Evolutionary conservation across 2,797 vertebrate species (phyloP).

Genomic region (Pipistrellus pygmaeus): DNA sequence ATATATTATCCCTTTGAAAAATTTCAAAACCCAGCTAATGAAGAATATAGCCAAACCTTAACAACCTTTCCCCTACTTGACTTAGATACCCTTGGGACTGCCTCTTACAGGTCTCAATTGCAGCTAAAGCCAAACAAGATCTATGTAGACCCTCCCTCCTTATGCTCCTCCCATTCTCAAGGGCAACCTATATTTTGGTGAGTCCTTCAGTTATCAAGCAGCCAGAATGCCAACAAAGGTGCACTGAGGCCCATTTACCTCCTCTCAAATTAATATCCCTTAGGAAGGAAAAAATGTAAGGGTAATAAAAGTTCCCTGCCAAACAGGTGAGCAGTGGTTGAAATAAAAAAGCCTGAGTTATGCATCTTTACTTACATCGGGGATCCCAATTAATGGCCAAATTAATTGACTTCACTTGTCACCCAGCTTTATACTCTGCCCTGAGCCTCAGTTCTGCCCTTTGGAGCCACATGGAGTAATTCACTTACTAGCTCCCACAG

Average conservation of each 20-base stretch:
- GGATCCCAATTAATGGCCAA: background rate
- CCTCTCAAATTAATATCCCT: background rate
- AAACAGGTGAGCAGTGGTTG: background rate
- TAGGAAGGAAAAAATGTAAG: background rate
- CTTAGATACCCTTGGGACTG: background rate
- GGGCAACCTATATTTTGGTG: background rate
- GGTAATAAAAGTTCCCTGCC: slow-evolving; percentile 21
- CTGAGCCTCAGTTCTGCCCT: slow-evolving; percentile 9
- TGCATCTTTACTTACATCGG: background rate
- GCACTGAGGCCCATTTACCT: background rate
- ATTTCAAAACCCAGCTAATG: background rate
- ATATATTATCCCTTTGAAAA: slow-evolving; percentile 1
- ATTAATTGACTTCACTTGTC: slow-evolving; percentile 45
- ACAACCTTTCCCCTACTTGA: background rate
- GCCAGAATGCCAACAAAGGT: background rate
- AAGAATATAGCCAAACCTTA: background rate
- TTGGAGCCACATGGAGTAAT: background rate
- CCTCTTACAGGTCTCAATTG: background rate
- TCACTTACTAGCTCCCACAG: slow-evolving; percentile 2
- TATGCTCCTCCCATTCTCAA: background rate
- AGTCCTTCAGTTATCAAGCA: background rate
- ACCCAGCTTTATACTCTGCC: background rate
- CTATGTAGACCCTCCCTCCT: background rate
- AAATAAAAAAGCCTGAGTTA: background rate
- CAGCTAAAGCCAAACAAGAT: background rate